These are phyloP conservation scores for Procambarus clarkii DNA, from an alignment of 1,140 invertebrate genomes.

Conservation along the genomic window DNA sequence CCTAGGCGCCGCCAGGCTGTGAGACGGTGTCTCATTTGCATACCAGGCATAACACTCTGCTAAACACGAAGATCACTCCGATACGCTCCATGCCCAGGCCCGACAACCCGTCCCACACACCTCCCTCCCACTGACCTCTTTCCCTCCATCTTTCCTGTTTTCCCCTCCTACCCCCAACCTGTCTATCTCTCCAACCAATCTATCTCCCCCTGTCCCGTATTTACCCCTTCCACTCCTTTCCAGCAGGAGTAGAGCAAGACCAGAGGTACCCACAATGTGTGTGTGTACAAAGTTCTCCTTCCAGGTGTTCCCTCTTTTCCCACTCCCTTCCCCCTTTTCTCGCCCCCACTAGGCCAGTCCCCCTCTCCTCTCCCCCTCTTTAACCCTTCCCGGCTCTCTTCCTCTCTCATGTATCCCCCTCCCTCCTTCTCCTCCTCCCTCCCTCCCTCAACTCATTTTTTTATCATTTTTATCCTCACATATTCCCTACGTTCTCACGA, in stretches of 20 bases:
- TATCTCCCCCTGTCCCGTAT: too few species aligned
- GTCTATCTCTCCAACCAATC: too few species aligned
- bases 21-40: conserved; percentile 37
- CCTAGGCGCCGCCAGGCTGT: conserved; percentile 21
- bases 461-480: too few species aligned
- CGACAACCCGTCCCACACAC: background rate
- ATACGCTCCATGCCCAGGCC: conserved; percentile 15
- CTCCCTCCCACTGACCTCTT: background rate
- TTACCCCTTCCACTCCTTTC: too few species aligned
- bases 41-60: conserved; percentile 48
- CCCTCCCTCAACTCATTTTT: too few species aligned
- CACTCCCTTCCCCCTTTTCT: background rate
- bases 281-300: too few species aligned
- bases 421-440: too few species aligned
- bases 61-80: conserved; percentile 51
- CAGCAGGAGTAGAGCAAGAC: too few species aligned
- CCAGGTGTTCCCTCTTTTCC: background rate
- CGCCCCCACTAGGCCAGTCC: background rate
- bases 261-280: too few species aligned
- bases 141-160: background rate
- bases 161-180: too few species aligned
- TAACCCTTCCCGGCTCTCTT: background rate
- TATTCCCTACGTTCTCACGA: too few species aligned
- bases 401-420: too few species aligned
- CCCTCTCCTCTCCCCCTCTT: background rate